Base-by-base conservation (phyloP, 2,797 vertebrate species). In the Apogon hyalosoma region DNA sequence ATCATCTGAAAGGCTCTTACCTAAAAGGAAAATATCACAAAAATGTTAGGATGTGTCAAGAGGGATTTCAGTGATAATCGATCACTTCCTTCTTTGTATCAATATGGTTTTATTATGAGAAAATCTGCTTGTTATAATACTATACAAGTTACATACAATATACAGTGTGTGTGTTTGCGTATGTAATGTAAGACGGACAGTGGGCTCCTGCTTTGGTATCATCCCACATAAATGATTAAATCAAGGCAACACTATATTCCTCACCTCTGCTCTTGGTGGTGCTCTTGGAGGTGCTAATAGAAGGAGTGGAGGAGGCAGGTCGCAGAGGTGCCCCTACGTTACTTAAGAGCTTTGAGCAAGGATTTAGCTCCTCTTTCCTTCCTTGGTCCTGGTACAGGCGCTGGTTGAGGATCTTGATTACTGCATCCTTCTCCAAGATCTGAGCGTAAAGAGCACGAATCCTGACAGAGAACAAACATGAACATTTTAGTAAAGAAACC, bases 391-490 rank as follows among this genome's bases (percentile, higher is more conserved):
- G 95, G 63, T 95, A 94, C 0, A 97, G 95, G 40, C 96, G 95
- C 82, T 98, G 96, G 83, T 98, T 97, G 65, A 99, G 94, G 41
- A 98, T 94, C 84, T 97, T 98, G 80, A 99, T 99, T 74, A 98
- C 93, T 0, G 97, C 97, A 0, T 99, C 98, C 77, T 99, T 99
- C 92, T 99, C 97, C 77, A 98, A 86, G 86, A 99, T 98, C 87
- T 98, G 96, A 31, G 96, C 95, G 0, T 98, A 96, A 15, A 99
- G 96, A 31, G 92, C 95, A 61, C 97, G 97, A 50, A 99, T 95
- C 87, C 97, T 98, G 68, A 60, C 0, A 31, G 28, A 28, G 64
- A 71, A 63, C 14, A 43, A 8, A 31, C 4, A 57, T 2, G n/a
- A 43, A 16, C 46, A 24, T 36, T 8, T 36, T 36, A 36, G 28